Evolutionary conservation across 1,140 invertebrate genomes (phyloP).

Genomic region (Drosophila sp.): DNA sequence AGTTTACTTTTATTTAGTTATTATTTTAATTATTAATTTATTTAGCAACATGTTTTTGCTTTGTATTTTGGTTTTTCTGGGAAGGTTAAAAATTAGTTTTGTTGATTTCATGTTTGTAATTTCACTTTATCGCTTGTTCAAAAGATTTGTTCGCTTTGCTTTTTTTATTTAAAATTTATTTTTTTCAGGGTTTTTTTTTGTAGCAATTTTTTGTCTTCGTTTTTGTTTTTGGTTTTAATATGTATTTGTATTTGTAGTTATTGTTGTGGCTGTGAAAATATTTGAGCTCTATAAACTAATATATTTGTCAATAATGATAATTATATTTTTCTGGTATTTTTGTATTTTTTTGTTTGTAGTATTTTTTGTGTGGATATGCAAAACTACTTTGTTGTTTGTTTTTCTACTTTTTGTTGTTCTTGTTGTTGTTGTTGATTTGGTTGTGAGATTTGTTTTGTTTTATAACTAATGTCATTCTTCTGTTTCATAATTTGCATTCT

Average conservation of each 20-base stretch:
- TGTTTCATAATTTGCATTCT: constrained; percentile 4
- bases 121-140: constrained; percentile 27
- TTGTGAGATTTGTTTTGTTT: constrained; percentile 46
- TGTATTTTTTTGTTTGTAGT: constrained; percentile 34
- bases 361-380: constrained; percentile 72
- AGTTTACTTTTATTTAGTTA: constrained; percentile 21
- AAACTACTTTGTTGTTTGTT: constrained; percentile 75
- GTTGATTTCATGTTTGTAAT: constrained; percentile 29
- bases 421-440: constrained; percentile 72
- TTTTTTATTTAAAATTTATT: constrained; percentile 44
- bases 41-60: constrained; percentile 10
- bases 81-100: constrained; percentile 72
- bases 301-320: constrained; percentile 53
- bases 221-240: constrained; percentile 36
- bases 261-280: constrained; percentile 72
- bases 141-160: constrained; percentile 35
- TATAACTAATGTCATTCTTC: constrained; percentile 48
- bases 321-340: constrained; percentile 34
- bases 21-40: constrained; percentile 18
- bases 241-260: constrained; percentile 47
- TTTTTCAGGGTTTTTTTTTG: constrained; percentile 22
- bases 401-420: constrained; percentile 39
- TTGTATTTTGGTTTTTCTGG: constrained; percentile 31
- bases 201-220: constrained; percentile 13
- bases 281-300: constrained; percentile 75